Base-by-base conservation (phyloP, 2,113 vertebrate genomes). In the Setophaga kirtlandii region DNA sequence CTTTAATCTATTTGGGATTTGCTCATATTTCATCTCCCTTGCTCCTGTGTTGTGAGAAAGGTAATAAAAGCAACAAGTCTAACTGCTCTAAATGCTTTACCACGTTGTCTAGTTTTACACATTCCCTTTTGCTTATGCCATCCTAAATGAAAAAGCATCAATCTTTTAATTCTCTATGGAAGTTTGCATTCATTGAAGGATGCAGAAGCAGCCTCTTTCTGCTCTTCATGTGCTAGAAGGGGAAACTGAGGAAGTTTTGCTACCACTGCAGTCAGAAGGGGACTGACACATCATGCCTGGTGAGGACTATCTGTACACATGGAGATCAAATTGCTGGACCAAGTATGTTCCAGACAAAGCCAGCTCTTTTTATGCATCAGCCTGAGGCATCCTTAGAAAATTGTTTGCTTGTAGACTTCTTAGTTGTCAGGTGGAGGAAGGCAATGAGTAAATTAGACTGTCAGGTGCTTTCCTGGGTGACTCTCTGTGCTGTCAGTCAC, bases 381-480 rank as follows among this genome's bases (percentile, higher is more conserved):
- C 94, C 93, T 73, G 41, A 90, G 94, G 91, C 87, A 87, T 50
- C 49, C 44, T 75, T 64, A 87, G 47, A 84, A 95, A 94, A 90
- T n/a, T 0, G 6, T 90, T 95, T 89, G 41, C 58, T 87, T 79
- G 56, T 39, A 90, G 59, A 76, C 14, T 68, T 83, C 71, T 90
- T 41, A 5, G 10, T 90, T 94, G 79, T 90, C 79, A 69, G 12
- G 27, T 28, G 89, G 65, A 92, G 87, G 62, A 94, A 94, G 59
- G 39, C 74, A 89, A 47, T 31, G 31, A 83, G 63, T 86, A 87
- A 89, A 84, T 84, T 20, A 74, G 50, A 87, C 69, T 71, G 31
- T 83, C 76, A 70, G 64, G 69, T 79, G 76, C 63, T 96, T 94
- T 92, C 87, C 94, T 95, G 85, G n/a, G 35, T 96, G 90, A 94